Conservation (phyloP, 2,888 invertebrate species). For the Apamea crenata region DNA sequence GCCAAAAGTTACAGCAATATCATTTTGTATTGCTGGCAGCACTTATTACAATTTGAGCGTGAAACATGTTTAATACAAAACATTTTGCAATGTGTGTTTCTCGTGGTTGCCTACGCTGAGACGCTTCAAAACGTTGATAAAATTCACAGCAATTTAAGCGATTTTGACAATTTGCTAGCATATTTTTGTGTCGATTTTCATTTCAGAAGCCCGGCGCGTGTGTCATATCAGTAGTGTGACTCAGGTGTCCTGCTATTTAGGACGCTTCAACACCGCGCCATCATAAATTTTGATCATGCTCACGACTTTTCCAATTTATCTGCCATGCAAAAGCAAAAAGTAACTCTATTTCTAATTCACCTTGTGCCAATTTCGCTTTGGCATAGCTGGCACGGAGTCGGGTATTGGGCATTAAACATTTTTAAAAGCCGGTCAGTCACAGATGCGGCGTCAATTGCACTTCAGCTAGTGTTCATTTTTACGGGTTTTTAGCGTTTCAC, state of each 20-base stretch:
- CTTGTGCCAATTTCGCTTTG: constrained; percentile 42
- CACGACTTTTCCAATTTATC: neutral
- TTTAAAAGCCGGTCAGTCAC: constrained; percentile 60
- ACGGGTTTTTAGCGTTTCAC: constrained; percentile 3
- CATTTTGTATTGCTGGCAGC: too few species aligned
- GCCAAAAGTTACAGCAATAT: too few species aligned
- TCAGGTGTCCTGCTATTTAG: neutral
- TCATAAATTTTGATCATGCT: neutral
- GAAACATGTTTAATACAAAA: too few species aligned
- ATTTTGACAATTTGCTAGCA: neutral
- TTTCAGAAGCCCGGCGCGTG: neutral
- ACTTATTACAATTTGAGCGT: too few species aligned
- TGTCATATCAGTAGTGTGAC: neutral
- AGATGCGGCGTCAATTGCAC: constrained; percentile 49
- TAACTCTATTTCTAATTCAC: constrained; percentile 15
- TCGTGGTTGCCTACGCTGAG: too few species aligned
- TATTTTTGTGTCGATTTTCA: neutral
- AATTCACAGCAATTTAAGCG: too few species aligned
- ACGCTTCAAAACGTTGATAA: neutral
- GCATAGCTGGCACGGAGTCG: constrained; percentile 16
- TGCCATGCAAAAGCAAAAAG: constrained; percentile 2
- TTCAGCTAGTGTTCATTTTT: constrained; percentile 8
- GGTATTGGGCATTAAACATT: constrained; percentile 56
- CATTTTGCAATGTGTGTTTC: neutral
- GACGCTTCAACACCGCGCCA: neutral